Conservation (phyloP, 2,888 invertebrate genomes). For the Torymus tubicola region DNA sequence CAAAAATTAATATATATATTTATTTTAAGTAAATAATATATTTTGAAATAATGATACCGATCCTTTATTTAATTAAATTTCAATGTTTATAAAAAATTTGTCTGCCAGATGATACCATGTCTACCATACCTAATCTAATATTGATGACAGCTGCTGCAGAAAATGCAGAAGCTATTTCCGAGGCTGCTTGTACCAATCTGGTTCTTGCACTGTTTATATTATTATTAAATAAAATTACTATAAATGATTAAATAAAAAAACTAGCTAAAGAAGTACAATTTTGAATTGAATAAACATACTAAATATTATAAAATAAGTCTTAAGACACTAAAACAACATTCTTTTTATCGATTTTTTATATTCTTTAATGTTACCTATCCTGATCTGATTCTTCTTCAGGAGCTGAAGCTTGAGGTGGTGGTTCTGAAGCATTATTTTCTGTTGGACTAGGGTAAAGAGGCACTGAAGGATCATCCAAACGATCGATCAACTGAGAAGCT, state of each 20-base stretch:
- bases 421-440: conserved; percentile 65
- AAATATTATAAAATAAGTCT: too few relatives aligned
- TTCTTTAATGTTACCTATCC: conserved; percentile 57
- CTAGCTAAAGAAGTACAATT: not conserved
- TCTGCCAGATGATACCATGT: not conserved
- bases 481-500: conserved; percentile 75
- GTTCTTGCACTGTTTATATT: conserved; percentile 60
- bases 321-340: too few relatives aligned
- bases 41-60: conserved; percentile 2
- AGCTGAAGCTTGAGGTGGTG: conserved; percentile 46
- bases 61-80: too few relatives aligned
- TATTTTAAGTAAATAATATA: too few relatives aligned
- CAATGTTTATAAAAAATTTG: too few relatives aligned
- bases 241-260: conserved; percentile 33
- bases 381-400: conserved; percentile 62
- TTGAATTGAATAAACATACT: not conserved
- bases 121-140: conserved; percentile 64
- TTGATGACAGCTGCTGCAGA: conserved; percentile 70
- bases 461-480: conserved; percentile 74
- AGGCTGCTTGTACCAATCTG: conserved; percentile 67
- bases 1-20: too few relatives aligned
- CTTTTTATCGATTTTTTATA: too few relatives aligned
- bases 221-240: conserved; percentile 59
- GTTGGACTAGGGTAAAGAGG: conserved; percentile 60
- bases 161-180: conserved; percentile 73